phyloP scores from a whole-genome alignment of 2,797 vertebrate genomes.

The Odontamblyopus lacepedii region DNA sequence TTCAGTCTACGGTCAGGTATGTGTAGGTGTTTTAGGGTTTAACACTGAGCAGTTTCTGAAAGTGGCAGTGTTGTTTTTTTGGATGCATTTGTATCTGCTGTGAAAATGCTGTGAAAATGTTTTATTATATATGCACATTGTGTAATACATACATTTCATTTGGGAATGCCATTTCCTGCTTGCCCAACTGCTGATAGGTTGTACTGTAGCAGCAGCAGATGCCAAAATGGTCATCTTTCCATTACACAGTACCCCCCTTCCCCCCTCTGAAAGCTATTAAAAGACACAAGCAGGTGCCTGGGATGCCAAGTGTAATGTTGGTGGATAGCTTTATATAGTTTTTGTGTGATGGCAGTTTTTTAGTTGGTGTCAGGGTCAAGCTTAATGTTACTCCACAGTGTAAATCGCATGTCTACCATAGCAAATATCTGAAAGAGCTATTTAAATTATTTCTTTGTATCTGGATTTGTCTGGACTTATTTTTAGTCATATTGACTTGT shows the following conservation, averaged over 20 bases:
- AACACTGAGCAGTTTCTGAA: slow-evolving; percentile 41
- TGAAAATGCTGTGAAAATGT: slow-evolving; percentile 17
- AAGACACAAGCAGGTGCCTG: slow-evolving; percentile 68
- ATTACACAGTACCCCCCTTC: slow-evolving; percentile 10
- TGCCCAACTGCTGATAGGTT: neutral
- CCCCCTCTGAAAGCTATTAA: slow-evolving; percentile 59
- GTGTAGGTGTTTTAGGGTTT: slow-evolving; percentile 43
- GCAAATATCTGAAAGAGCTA: neutral
- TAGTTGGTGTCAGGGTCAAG: slow-evolving; percentile 27
- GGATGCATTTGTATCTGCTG: slow-evolving; percentile 33
- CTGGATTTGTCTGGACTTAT: neutral
- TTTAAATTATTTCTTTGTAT: neutral
- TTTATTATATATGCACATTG: too few relatives aligned
- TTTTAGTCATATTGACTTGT: neutral
- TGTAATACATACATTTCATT: neutral
- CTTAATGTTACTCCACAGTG: slow-evolving; percentile 11
- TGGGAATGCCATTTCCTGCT: neutral
- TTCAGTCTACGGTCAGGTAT: slow-evolving; percentile 65
- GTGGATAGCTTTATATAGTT: slow-evolving; percentile 68
- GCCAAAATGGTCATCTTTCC: slow-evolving; percentile 21
- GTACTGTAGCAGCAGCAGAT: slow-evolving; percentile 30
- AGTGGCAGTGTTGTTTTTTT: slow-evolving; percentile 31
- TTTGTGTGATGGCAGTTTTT: slow-evolving; percentile 50
- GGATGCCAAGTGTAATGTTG: slow-evolving; percentile 48
- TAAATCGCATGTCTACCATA: slow-evolving; percentile 14